phyloP scores from a whole-genome alignment of 2,113 vertebrate genomes.

The Geococcyx californianus region DNA sequence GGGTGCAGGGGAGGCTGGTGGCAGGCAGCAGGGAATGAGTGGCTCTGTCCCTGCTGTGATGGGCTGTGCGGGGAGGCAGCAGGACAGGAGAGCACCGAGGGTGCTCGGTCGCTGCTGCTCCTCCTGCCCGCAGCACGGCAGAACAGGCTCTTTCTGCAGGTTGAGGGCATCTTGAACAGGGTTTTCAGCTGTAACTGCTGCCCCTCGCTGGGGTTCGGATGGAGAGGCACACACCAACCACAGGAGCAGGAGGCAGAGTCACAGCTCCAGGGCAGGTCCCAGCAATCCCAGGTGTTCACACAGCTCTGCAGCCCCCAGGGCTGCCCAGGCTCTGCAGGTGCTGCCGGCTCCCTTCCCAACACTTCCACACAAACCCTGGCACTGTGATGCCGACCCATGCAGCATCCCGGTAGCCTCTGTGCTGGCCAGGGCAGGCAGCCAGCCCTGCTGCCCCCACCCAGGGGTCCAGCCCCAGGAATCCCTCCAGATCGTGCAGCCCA shows the following conservation, averaged over 20 bases:
- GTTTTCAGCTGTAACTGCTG: background rate
- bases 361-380: constrained; percentile 31
- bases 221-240: background rate
- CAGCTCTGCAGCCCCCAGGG: constrained; percentile 51
- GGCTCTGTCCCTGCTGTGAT: fast-evolving
- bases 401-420: constrained; percentile 39
- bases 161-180: background rate
- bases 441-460: background rate
- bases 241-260: background rate
- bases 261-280: background rate
- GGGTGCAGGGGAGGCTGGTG: background rate
- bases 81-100: background rate
- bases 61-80: background rate
- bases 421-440: constrained; percentile 41
- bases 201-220: background rate
- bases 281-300: constrained; percentile 61
- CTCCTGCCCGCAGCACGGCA: background rate
- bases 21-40: background rate
- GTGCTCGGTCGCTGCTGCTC: background rate
- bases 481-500: background rate
- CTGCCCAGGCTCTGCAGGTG: constrained; percentile 67
- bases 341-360: constrained; percentile 54
- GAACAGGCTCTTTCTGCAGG: background rate
- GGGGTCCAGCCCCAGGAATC: background rate
- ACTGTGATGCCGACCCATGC: constrained; percentile 19